phyloP scores from a whole-genome alignment of 1,140 invertebrate genomes.

The Ceratina calcarata region DNA sequence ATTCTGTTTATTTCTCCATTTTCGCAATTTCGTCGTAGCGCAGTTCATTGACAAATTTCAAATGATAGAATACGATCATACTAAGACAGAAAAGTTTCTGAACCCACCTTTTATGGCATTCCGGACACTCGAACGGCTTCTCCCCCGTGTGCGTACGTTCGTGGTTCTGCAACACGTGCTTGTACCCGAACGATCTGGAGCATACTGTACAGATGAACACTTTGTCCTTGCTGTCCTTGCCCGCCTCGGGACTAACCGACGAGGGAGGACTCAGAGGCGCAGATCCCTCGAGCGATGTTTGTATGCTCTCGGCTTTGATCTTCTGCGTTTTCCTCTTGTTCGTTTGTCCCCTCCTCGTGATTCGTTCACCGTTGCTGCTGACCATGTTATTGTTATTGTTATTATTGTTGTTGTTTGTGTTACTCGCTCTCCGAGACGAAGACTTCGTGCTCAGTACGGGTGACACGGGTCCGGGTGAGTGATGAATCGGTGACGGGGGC shows the following conservation, averaged over 20 bases:
- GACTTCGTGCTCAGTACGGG: conserved; percentile 70
- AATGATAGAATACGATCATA: no score
- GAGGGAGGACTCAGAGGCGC: conserved; percentile 76
- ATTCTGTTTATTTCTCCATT: no score
- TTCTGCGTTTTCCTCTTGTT: conserved; percentile 70
- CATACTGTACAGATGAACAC: conserved; percentile 94
- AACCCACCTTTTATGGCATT: conserved; percentile 91
- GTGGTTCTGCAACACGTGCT: conserved; percentile 97
- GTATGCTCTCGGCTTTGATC: conserved; percentile 68
- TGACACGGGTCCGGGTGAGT: conserved; percentile 70
- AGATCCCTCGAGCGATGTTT: conserved; percentile 69
- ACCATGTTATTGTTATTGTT: conserved; percentile 76
- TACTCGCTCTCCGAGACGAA: conserved; percentile 65
- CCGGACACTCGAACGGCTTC: conserved; percentile 96
- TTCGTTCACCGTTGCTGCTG: conserved; percentile 75
- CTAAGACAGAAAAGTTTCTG: no score
- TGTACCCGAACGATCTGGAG: conserved; percentile 94
- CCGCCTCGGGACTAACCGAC: conserved; percentile 77
- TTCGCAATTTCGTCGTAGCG: no score
- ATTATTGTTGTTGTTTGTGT: conserved; percentile 71
- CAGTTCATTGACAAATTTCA: no score
- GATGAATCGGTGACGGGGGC: conserved; percentile 71
- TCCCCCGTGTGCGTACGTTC: conserved; percentile 98
- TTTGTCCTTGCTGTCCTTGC: conserved; percentile 85
- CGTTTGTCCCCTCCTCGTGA: conserved; percentile 71